Conservation (phyloP, 1,140 invertebrate genomes). For the Drosophila malerkotliana region DNA sequence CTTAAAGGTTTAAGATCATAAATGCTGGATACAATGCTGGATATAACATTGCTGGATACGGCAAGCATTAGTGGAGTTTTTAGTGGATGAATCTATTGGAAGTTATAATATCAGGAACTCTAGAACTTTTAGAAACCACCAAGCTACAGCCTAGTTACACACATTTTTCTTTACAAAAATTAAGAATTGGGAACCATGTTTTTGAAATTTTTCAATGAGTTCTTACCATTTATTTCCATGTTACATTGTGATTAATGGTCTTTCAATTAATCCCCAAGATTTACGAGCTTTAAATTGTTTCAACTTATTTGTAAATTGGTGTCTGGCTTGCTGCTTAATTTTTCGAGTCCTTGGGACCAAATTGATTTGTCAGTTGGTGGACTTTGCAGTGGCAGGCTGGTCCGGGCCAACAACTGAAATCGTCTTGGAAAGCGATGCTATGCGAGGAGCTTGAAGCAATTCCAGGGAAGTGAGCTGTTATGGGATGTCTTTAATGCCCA, state of each 20-base stretch:
- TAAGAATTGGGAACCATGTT: too few relatives aligned
- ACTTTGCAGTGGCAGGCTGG: slow-evolving; percentile 5
- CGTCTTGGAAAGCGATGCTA: slow-evolving; percentile 21
- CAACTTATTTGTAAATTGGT: slow-evolving; percentile 59
- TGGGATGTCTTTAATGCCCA: slow-evolving; percentile 65
- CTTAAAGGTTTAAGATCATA: background rate
- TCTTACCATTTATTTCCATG: background rate
- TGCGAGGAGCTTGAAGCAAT: slow-evolving; percentile 29
- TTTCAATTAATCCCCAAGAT: slow-evolving; percentile 51
- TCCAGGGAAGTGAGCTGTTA: slow-evolving; percentile 72
- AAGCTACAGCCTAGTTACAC: too few relatives aligned
- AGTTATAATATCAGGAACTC: too few relatives aligned
- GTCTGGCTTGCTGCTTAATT: slow-evolving; percentile 11
- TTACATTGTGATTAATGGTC: slow-evolving; percentile 53
- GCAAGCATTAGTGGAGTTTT: too few relatives aligned
- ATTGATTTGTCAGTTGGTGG: slow-evolving; percentile 70
- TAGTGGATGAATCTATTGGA: too few relatives aligned
- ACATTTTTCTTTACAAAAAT: too few relatives aligned
- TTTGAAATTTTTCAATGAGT: background rate
- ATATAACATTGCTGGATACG: too few relatives aligned
- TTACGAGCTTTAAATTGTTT: slow-evolving; percentile 66
- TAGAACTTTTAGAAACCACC: too few relatives aligned
- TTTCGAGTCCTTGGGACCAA: slow-evolving; percentile 31
- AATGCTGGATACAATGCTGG: too few relatives aligned
- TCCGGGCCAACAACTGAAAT: slow-evolving; percentile 11